A percentile compares a stretch with the other conserved stretches of the same genome.
Evolutionary conservation across 2,888 invertebrate genomes (phyloP).

Genomic region (Sympetrum striolatum): DNA sequence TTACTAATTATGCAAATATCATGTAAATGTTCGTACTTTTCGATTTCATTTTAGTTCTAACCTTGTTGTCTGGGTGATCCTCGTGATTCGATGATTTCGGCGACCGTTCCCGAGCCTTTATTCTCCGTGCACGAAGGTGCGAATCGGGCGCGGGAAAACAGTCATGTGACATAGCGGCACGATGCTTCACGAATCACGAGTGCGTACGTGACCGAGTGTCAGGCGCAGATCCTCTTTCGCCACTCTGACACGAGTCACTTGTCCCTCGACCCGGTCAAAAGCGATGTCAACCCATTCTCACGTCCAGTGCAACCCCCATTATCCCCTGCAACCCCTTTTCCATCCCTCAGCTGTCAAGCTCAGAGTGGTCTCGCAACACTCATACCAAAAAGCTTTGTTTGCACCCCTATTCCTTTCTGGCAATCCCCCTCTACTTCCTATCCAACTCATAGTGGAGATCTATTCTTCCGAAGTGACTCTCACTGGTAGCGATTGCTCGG

Average conservation of each 20-base stretch:
- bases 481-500: no score
- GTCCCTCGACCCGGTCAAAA: background rate
- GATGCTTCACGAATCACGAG: background rate
- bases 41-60: no score
- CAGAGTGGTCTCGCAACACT: background rate
- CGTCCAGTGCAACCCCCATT: background rate
- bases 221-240: background rate
- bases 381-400: background rate
- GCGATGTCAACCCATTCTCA: background rate
- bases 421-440: background rate
- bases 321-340: background rate
- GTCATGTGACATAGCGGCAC: background rate
- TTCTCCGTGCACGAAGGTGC: no score
- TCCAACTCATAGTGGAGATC: background rate
- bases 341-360: background rate
- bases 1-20: no score
- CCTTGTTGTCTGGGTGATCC: no score
- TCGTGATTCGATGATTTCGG: no score
- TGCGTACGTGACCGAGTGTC: background rate
- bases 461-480: no score
- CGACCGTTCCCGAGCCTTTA: no score
- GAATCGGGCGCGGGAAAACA: no score
- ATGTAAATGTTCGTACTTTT: no score
- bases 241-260: background rate
- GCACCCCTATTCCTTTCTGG: background rate